phyloP scores from a whole-genome alignment of 92 coral and sea anemone genomes.

The Montipora capitata region DNA sequence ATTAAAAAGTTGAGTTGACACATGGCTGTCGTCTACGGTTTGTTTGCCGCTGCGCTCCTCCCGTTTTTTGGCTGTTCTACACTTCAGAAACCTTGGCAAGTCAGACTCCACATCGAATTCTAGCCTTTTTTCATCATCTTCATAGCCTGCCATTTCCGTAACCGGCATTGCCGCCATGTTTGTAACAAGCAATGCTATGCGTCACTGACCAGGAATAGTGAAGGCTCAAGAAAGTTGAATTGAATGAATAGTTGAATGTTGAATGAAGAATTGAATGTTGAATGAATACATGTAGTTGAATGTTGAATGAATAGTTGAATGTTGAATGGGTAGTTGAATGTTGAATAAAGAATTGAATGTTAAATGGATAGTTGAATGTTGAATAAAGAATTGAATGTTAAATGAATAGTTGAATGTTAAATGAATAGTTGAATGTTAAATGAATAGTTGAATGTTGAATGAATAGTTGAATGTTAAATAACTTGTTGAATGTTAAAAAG shows the following conservation, averaged over 20 bases:
- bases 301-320: neutral
- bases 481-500: neutral
- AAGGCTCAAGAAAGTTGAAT: conserved; percentile 4
- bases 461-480: no score
- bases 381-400: neutral
- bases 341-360: conserved; percentile 9
- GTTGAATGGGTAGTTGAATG: conserved; percentile 2
- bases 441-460: conserved; percentile 16
- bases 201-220: conserved; percentile 27
- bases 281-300: conserved; percentile 16
- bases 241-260: conserved; percentile 16
- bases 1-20: no score
- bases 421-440: conserved; percentile 20
- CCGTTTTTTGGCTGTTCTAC: no score
- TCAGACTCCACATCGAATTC: neutral
- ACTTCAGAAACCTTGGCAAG: no score
- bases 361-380: conserved; percentile 9
- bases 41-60: no score
- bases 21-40: no score
- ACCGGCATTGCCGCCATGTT: conserved; percentile 15
- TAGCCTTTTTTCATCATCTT: conserved; percentile 28
- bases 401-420: conserved; percentile 9
- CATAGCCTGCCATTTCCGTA: conserved; percentile 18
- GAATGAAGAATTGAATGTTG: conserved; percentile 23
- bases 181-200: conserved; percentile 21